Conservation (phyloP, 2,888 invertebrate genomes). For the Gasteruption jaculator region DNA sequence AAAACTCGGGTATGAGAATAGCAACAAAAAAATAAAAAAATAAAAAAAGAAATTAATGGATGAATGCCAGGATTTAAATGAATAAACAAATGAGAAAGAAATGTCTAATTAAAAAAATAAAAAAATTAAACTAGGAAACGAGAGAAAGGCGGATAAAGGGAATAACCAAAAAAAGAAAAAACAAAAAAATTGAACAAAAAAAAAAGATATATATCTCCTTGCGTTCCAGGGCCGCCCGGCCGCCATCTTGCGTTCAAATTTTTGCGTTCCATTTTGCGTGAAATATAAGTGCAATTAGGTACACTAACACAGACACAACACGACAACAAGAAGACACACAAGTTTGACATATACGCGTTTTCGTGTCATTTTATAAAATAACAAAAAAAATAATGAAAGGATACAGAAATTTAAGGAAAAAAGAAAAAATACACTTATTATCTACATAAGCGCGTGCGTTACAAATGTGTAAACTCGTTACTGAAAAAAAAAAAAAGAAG, state of each 20-base stretch:
- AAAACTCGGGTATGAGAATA: no score
- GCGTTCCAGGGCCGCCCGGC: conserved; percentile 45
- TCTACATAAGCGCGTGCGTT: no score
- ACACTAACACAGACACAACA: conserved; percentile 30
- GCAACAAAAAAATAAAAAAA: no score
- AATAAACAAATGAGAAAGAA: conserved; percentile 11
- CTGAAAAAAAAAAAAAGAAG: no score
- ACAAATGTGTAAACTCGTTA: no score
- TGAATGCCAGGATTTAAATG: no score
- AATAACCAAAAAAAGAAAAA: conserved; percentile 12
- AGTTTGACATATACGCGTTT: no score
- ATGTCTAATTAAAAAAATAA: conserved; percentile 14
- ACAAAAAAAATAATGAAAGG: no score
- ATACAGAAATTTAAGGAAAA: no score
- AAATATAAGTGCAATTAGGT: conserved; percentile 52
- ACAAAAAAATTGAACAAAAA: conserved; percentile 25
- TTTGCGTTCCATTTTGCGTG: conserved; percentile 48
- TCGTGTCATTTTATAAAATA: no score
- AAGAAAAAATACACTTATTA: no score
- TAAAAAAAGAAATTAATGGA: no score
- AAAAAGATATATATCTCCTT: conserved; percentile 39
- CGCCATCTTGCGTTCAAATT: conserved; percentile 50
- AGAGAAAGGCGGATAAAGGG: conserved; percentile 5
- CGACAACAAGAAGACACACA: conserved; percentile 17
- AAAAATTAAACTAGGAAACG: conserved; percentile 3